These are phyloP conservation scores for Hestina assimilis DNA, from an alignment of 1,140 invertebrate genomes.

Conservation along the genomic window DNA sequence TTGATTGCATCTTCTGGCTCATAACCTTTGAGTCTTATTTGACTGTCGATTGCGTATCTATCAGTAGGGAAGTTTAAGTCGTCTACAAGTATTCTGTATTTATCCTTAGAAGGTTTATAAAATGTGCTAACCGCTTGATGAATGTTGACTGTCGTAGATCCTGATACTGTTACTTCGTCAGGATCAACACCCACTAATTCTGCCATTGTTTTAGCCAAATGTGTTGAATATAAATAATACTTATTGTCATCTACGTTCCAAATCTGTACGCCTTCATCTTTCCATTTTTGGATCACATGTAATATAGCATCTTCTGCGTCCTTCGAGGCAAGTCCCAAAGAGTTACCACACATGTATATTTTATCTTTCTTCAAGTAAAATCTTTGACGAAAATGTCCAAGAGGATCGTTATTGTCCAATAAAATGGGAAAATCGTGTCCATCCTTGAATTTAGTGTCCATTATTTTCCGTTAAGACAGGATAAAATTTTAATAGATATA, in stretches of 20 bases:
- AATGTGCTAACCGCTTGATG: slow-evolving; percentile 61
- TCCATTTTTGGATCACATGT: slow-evolving; percentile 49
- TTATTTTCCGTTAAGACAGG: too few relatives aligned
- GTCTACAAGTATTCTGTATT: slow-evolving; percentile 61
- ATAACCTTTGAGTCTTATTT: slow-evolving; percentile 53
- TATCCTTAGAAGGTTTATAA: slow-evolving; percentile 52
- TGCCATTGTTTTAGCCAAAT: slow-evolving; percentile 54
- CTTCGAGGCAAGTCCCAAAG: slow-evolving; percentile 53
- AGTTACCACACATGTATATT: slow-evolving; percentile 67
- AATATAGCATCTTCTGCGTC: slow-evolving; percentile 47
- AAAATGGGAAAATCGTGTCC: slow-evolving; percentile 39
- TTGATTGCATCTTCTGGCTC: slow-evolving; percentile 54
- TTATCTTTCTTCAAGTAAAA: slow-evolving; percentile 47
- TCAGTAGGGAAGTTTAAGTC: slow-evolving; percentile 66
- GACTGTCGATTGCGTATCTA: slow-evolving; percentile 59
- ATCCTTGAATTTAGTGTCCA: slow-evolving; percentile 41
- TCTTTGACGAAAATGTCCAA: slow-evolving; percentile 45
- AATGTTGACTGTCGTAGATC: slow-evolving; percentile 53
- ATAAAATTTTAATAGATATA: not conserved
- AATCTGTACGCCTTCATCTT: slow-evolving; percentile 51
- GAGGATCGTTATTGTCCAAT: slow-evolving; percentile 54
- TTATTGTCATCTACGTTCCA: slow-evolving; percentile 51
- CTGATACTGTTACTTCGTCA: slow-evolving; percentile 49
- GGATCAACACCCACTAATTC: slow-evolving; percentile 45
- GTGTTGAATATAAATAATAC: slow-evolving; percentile 49